Percentiles rank a stretch among this genome's conserved stretches.
Conservation (phyloP, 2,113 vertebrate species). For the Thermophis baileyi region DNA sequence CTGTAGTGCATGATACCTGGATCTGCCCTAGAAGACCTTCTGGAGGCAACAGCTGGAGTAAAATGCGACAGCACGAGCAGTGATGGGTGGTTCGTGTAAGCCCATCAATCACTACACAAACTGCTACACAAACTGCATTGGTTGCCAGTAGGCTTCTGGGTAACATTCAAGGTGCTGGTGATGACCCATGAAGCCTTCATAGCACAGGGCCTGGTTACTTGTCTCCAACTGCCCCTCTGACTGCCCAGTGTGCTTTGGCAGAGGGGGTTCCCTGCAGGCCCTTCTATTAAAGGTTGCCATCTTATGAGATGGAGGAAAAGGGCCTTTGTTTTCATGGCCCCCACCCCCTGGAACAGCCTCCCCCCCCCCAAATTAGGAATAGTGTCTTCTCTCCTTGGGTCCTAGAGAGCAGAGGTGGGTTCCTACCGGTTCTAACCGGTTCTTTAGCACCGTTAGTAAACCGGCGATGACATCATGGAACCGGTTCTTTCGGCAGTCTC, state of each 20-base stretch:
- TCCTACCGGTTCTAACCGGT: too few species aligned
- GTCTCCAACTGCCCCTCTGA: not conserved
- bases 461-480: too few species aligned
- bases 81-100: not conserved
- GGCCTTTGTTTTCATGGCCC: not conserved
- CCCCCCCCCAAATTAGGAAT: not conserved
- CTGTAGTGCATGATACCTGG: not conserved
- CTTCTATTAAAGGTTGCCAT: not conserved
- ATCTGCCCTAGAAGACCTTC: not conserved
- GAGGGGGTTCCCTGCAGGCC: not conserved
- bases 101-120: not conserved
- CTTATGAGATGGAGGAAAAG: not conserved
- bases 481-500: too few species aligned
- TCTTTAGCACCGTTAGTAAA: too few species aligned
- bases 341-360: not conserved
- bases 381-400: not conserved
- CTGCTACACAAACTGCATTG: not conserved
- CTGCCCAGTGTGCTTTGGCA: not conserved
- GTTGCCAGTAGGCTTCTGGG: not conserved
- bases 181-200: not conserved
- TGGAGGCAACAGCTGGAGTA: not conserved
- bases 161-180: not conserved
- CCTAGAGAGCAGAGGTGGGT: not conserved
- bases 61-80: not conserved
- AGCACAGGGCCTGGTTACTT: not conserved